Base-by-base conservation (phyloP, 92 coral and sea anemone species). In the Actinostola sp. region DNA sequence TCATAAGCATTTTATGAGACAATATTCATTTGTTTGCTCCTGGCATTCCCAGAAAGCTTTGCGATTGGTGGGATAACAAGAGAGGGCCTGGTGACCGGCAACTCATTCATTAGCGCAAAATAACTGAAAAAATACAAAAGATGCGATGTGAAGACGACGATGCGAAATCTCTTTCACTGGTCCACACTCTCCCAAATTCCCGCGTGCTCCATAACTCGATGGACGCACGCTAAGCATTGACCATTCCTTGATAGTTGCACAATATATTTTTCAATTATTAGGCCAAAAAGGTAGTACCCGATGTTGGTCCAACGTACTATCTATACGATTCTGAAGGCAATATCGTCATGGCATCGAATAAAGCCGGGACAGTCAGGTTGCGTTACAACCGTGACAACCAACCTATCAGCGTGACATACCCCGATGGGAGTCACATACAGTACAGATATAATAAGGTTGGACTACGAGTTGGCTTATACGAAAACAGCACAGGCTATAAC, bases 271-370 rank as follows among this genome's bases (percentile, higher is more conserved):
- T 54, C 33, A 29, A 19, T 2, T 62, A 25, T 4, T 21, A 88
- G 89, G 68, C 73, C 27, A 80, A 74, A 31, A 88, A 83, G 72
- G 55, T 67, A 21, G 89, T 83, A 26, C 83, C 88, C 0, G 78
- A 66, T 65, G 53, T 77, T 27, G 85, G 91, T 44, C 64, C 79
- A 25, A 77, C 88, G 20, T 81, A 78, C 53, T 86, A 87, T 42
- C 72, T 73, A 35, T 82, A 74, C 23, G 83, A 89, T 58, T 54
- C 50, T 39, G 56, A 59, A 35, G 95, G 95, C 23, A 82, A 78
- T 19, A 76, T 89, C 44, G 70, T 86, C 42, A 82, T 71, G 80
- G 89, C 86, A 17, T 81, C 78, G 24, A 89, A 89, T 63, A 67
- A 77, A 17, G 53, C 52, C 23, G 95, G 95, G 11, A 61, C 76